phyloP scores from a whole-genome alignment of 2,797 vertebrate genomes.

The Prionace glauca region DNA sequence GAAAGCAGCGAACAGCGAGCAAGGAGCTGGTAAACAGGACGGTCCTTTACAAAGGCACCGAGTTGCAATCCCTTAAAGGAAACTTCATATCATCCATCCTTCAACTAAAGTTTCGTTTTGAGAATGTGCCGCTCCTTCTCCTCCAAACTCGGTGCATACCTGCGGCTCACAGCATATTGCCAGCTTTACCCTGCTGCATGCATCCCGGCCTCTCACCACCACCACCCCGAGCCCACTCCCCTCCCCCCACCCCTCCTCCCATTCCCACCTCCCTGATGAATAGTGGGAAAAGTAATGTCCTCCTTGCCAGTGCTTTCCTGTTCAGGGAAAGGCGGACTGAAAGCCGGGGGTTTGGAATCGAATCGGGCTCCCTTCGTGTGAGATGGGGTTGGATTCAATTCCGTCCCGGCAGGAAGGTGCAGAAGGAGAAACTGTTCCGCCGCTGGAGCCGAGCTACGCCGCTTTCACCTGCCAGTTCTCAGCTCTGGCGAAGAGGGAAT shows the following conservation, averaged over 20 bases:
- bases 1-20: not conserved
- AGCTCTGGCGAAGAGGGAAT: not conserved
- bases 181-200: not conserved
- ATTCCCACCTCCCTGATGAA: not conserved
- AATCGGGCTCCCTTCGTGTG: constrained; percentile 45
- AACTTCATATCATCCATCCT: not conserved
- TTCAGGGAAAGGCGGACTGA: constrained; percentile 17
- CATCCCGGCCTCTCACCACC: not conserved
- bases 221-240: not conserved
- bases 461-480: constrained; percentile 42
- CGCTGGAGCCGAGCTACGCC: constrained; percentile 49
- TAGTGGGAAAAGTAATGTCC: not conserved
- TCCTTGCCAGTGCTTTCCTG: constrained; percentile 31
- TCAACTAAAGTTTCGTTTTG: not conserved
- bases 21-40: not conserved
- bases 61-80: not conserved
- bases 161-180: not conserved
- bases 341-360: constrained; percentile 35
- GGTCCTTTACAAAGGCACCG: not conserved
- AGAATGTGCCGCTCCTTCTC: not conserved
- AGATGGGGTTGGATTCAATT: constrained; percentile 45
- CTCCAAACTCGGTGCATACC: not conserved
- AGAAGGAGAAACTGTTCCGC: constrained; percentile 45
- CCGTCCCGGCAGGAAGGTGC: constrained; percentile 43
- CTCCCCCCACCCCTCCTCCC: not conserved